Base-by-base conservation (phyloP, 2,113 vertebrate species). In the Cichladusa arquata region DNA sequence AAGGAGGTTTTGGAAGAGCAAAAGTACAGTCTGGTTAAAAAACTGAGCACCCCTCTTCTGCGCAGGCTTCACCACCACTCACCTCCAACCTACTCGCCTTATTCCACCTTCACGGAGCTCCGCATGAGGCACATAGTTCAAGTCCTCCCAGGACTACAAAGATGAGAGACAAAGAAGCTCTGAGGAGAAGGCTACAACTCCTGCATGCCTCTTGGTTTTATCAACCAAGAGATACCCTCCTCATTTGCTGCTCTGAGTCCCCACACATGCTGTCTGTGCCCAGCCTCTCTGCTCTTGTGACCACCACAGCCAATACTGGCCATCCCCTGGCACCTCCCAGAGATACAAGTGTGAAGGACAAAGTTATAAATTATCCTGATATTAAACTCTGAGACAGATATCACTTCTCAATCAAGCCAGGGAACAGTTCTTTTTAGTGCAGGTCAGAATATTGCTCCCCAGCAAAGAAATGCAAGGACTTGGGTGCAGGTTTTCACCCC, bases 121-220 rank as follows among this genome's bases (percentile, higher is more conserved):
- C 0, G 0, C 50, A 40, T 2, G 0, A 42, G 45, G 36, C 66
- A 38, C 66, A 29, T 2, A n/a, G 70, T n/a, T 45, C 40, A 34
- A 51, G 11, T 17, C 14, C 17, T 64, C 45, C 54, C 36, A 65
- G 1, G 3, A 15, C 19, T 36, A 45, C 31, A 56, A 38, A 19
- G 48, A 83, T 28, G 50, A 51, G 22, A 18, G 40, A 44, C 8
- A 57, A 94, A 76, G 48, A 50, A 86, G 19, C 36, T 44, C 14
- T 33, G 23, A 88, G 48, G 12, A 91, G n/a, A 64, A 64, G 25
- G 19, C 65, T 57, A 28, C 42, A 91, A 6, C 18, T 82, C 71
- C 56, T 71, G 47, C 48, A 74, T 47, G 9, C 5, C 18, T 12
- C 15, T 54, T 50, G 33, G 20, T 29, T 69, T 51, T 53, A 71